Conservation (phyloP, 2,797 vertebrate genomes). For the Acanthurus leucopareius region DNA sequence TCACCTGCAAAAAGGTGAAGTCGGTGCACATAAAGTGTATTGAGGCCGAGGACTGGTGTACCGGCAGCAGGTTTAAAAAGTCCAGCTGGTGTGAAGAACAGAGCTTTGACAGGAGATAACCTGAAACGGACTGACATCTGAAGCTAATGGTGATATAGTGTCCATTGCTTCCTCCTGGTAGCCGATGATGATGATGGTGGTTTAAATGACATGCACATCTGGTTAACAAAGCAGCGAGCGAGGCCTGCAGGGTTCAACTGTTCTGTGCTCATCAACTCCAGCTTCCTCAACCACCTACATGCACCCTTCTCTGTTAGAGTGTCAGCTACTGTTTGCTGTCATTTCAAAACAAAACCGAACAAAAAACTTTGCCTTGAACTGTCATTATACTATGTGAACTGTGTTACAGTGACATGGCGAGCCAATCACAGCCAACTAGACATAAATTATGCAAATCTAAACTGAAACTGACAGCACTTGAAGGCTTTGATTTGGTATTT, state of each 20-base stretch:
- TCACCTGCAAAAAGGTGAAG: neutral
- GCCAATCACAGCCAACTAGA: rapidly evolving
- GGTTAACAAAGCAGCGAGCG: neutral
- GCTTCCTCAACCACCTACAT: slow-evolving; percentile 1
- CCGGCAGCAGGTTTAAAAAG: slow-evolving; percentile 5
- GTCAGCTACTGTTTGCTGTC: neutral
- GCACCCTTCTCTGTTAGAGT: neutral
- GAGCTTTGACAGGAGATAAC: neutral
- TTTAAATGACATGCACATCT: neutral
- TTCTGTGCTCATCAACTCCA: neutral
- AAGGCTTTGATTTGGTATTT: slow-evolving; percentile 2
- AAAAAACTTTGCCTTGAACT: neutral
- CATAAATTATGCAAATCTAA: neutral
- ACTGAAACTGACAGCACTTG: neutral
- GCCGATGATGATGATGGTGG: neutral
- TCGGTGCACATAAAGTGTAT: neutral
- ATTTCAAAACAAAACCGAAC: neutral
- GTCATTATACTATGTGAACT: neutral
- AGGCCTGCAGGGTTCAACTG: neutral
- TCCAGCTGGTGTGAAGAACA: slow-evolving; percentile 19
- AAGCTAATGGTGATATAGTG: neutral
- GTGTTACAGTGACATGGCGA: neutral
- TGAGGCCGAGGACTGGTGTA: neutral
- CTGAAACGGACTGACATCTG: neutral
- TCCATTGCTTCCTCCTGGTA: neutral